Conservation (phyloP, 2,113 vertebrate genomes). For the Verasper variegatus region DNA sequence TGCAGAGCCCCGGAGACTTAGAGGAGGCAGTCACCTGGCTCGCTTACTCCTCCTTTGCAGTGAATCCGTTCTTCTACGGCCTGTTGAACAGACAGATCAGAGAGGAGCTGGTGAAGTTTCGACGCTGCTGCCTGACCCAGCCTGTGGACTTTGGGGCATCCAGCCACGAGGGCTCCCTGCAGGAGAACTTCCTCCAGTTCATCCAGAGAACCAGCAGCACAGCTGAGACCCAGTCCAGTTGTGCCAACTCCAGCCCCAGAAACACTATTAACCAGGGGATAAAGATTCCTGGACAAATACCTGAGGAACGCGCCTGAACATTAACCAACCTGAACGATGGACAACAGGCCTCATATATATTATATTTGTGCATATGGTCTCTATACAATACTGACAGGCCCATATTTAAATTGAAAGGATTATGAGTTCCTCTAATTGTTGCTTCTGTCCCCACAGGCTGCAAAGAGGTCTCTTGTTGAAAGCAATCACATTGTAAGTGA, state of each 20-base stretch:
- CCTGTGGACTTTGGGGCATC: slow-evolving; percentile 80
- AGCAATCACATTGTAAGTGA: too few species aligned
- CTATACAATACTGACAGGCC: not conserved
- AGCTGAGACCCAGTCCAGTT: slow-evolving; percentile 79
- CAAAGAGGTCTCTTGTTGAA: not conserved
- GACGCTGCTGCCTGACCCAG: slow-evolving; percentile 80
- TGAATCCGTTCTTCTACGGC: slow-evolving; percentile 94
- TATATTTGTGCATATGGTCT: not conserved
- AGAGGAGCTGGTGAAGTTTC: slow-evolving; percentile 87
- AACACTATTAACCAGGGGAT: slow-evolving; percentile 77
- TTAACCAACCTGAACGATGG: slow-evolving; percentile 35
- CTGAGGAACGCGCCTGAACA: slow-evolving; percentile 78
- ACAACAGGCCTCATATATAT: slow-evolving; percentile 37
- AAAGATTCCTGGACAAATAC: slow-evolving; percentile 84
- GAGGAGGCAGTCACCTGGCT: slow-evolving; percentile 92
- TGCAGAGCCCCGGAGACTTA: slow-evolving; percentile 74
- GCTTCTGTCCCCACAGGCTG: not conserved
- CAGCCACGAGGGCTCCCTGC: slow-evolving; percentile 85
- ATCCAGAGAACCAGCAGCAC: slow-evolving; percentile 84
- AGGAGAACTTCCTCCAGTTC: slow-evolving; percentile 89
- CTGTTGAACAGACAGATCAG: slow-evolving; percentile 92
- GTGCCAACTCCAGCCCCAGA: slow-evolving; percentile 75
- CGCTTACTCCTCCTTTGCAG: slow-evolving; percentile 92
- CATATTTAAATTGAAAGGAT: not conserved
- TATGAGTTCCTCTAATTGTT: not conserved